Evolutionary conservation across 2,113 vertebrate species (phyloP), one percentile per base, ranked within the genome.

Genomic region (Centropus unirufus): DNA sequence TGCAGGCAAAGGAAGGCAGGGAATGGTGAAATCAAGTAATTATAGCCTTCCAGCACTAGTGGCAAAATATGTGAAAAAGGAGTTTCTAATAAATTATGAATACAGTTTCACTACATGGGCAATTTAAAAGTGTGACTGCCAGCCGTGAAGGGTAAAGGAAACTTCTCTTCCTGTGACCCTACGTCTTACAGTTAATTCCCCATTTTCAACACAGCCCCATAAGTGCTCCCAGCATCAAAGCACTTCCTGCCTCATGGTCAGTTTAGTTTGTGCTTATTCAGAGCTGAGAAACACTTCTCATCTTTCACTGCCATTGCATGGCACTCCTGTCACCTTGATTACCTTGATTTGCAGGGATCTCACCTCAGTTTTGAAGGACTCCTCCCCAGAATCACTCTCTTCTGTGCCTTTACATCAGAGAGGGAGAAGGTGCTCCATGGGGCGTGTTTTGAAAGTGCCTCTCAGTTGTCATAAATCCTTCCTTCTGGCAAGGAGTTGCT

Each of bases 171-270:
- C 44, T 34, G 14, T 24, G 11, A 64, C 21, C 36, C 10, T 52
- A 19, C 7, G 6, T 52, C 32, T 34, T 4, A 0, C 26, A 22
- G 26, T 18, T 27, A 23, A 30, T 32, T 8, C 19, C 2, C 39
- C n/a, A 4, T 52, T 79, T 51, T 32, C n/a, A 52, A n/a, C 27
- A 42, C 67, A 67, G 27, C 47, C 23, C 11, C 3, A 0, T 7
- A 23, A 4, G 30, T 27, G 24, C 52, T 51, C 32, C 40, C 54
- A 9, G 32, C 23, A 32, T 14, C 23, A 19, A 66, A 54, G 46
- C 9, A 4, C 32, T 62, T 49, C 42, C 23, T 24, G 15, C 54
- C 55, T 63, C 2, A 0, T 1, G 1, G 30, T 83, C 32, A 12
- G 30, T 68, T 59, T 64, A 52, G 30, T 6, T 40, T 1, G 4